Base-by-base conservation (phyloP, 2,888 invertebrate genomes). In the Drosophila koepferae region DNA sequence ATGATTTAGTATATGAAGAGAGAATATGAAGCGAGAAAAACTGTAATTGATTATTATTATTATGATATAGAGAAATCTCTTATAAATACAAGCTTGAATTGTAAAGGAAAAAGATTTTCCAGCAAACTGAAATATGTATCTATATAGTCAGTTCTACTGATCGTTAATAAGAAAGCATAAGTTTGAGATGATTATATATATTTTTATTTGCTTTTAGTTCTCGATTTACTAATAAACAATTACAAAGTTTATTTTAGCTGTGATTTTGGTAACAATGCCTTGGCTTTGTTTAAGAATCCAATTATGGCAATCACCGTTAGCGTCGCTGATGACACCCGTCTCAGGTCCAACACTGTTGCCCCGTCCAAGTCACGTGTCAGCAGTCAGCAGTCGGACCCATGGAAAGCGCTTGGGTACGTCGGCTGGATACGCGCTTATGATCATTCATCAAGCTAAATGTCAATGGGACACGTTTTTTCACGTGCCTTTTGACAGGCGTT, bases 361-460 rank as follows among this genome's bases (percentile, higher is more conserved):
- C 62, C 51, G 54, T 44, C 36, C 58, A 41, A 78, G 86, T 88
- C 86, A 87, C 86, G 86, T 87, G 86, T 81, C 90, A 75, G 78
- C 81, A 87, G 86, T 88, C 88, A 87, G 80, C 88, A 88, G 80
- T 87, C 81, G 79, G 74, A 73, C 73, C 63, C 73, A 62, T 63
- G 67, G 72, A 67, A 72, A 72, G 66, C 61, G 63, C 61, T 72
- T 71, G 74, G 74, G 56, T 58, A 51, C 63, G 40, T 38, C 55
- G 44, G 63, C 55, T 55, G 63, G 62, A 61, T 58, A 41, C 48
- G 70, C 56, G 63, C 67, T 76, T 73, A 64, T 64, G 79, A 86
- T 89, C 87, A 88, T 88, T 88, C 87, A 88, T 88, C 89, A 88
- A 89, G 87, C 88, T 88, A 63, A 88, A 87, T 76, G 87, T 88